Base-by-base conservation (phyloP, 2,888 invertebrate genomes). In the Cheilosia pagana region DNA sequence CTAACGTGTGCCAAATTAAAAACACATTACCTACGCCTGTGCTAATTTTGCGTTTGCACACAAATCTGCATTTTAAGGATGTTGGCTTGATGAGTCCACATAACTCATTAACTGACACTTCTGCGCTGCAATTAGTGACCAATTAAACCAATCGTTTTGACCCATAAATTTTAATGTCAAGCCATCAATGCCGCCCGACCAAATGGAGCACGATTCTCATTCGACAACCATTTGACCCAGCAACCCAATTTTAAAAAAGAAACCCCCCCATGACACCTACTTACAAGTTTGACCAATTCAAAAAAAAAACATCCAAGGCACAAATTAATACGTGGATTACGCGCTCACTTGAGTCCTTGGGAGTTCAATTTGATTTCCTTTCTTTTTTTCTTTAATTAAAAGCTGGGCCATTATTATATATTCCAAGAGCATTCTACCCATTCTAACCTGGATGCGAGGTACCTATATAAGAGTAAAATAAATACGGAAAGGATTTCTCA, bases 1-100 rank as follows among this genome's bases (percentile, higher is more conserved):
- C 25, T 39, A 81, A 16, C 6, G n/a, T 41, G 39, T 57, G 52
- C 45, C 76, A 76, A 81, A 81, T 81, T 81, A 81, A 81, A 81
- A 76, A 59, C 76, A 60, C 71, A 60, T 81, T 81, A 76, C 28
- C 10, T 4, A 35, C 50, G 28, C 14, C 59, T 25, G n/a, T 16
- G 39, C 53, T 31, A 81, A 70, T 76, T 74, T 63, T 23, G 41
- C 50, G 68, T 57, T 76, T 76, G 76, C 76, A 71, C 71, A 71
- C 28, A 76, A 81, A 76, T 76, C 71, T 45, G 65, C 39, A 48
- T 71, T 71, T 45, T 71, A 55, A 50, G 19, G 31, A 28, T 65
- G 31, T 48, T 16, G 45, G 63, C 50, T 52, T 52, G 65, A 60
- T 68, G 57, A 48, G 60, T 52, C 23, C 65, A 71, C 71, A 60